Conservation (phyloP, 1,140 invertebrate species). For the Phocides pigmalion region DNA sequence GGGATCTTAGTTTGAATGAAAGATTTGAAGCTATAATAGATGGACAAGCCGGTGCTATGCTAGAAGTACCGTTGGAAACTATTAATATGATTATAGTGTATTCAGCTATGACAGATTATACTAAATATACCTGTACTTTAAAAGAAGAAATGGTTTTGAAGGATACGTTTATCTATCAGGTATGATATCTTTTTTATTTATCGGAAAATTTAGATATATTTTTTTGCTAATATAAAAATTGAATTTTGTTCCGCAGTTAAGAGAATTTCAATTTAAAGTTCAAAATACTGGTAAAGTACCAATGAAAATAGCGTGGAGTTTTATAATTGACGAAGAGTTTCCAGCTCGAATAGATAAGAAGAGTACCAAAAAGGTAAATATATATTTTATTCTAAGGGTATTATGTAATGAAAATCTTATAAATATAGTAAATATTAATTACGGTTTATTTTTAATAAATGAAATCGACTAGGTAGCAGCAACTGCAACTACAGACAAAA, state of each 20-base stretch:
- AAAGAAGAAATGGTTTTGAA: constrained; percentile 54
- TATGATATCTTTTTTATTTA: constrained; percentile 34
- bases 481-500: neutral
- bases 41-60: constrained; percentile 46
- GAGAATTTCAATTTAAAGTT: constrained; percentile 60
- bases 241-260: constrained; percentile 49
- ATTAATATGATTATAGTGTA: constrained; percentile 66
- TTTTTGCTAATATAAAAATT: too few species aligned
- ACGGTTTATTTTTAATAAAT: too few species aligned
- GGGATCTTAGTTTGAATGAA: constrained; percentile 58
- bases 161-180: constrained; percentile 78
- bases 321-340: constrained; percentile 70
- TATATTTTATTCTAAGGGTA: neutral
- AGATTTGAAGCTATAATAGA: constrained; percentile 51
- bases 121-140: constrained; percentile 59
- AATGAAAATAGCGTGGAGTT: constrained; percentile 68
- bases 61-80: constrained; percentile 43
- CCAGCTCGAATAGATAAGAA: constrained; percentile 64
- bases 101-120: constrained; percentile 68
- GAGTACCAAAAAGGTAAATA: constrained; percentile 35
- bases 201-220: too few species aligned
- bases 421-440: too few species aligned
- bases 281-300: constrained; percentile 66
- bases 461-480: neutral
- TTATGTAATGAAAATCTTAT: too few species aligned